Evolutionary conservation across 2,888 invertebrate genomes (phyloP), one percentile per base, ranked within the genome.

Genomic region (Allolobophora icterica): DNA sequence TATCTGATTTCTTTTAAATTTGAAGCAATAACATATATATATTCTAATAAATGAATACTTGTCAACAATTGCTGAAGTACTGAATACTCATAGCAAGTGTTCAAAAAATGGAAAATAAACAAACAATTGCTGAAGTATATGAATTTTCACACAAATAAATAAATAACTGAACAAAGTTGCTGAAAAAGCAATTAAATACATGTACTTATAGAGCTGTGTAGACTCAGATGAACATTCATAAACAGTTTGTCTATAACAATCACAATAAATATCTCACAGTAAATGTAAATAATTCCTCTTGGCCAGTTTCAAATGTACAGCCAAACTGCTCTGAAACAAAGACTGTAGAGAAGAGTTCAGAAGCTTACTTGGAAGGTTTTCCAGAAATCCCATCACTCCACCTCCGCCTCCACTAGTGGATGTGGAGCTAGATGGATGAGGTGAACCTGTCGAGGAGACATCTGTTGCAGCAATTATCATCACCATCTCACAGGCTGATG

Each of bases 381-480:
- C 87, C 87, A 87, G 87, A 34, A 87, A 87, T 87, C 87, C 87
- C 34, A 87, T 34, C 6, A 87, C 87, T 87, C 87, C 87, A 24
- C 87, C 87, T n/a, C 17, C 71, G 15, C 87, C 15, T 19, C 35
- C 38, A 21, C 35, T 87, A n/a, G n/a, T n/a, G 38, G 87, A 35
- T 15, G 87, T 87, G 87, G 87, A 87, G 34, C 35, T 35, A 19
- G 38, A 24, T 1, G 87, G 35, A 87, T 34, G 87, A 87, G 87
- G 87, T 35, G 87, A 38, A 87, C 13, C 35, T 4, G 87, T 35
- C 17, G 87, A 17, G 87, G 87, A 87, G 87, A 34, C 87, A 34
- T 87, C 87, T n/a, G 87, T 35, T 34, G 87, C 87, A 87, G 87
- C 87, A 87, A 38, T 17, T 33, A 84, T 33, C 30, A 19, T 38